Conservation (phyloP, 2,113 vertebrate species). For the Meriones unguiculatus region DNA sequence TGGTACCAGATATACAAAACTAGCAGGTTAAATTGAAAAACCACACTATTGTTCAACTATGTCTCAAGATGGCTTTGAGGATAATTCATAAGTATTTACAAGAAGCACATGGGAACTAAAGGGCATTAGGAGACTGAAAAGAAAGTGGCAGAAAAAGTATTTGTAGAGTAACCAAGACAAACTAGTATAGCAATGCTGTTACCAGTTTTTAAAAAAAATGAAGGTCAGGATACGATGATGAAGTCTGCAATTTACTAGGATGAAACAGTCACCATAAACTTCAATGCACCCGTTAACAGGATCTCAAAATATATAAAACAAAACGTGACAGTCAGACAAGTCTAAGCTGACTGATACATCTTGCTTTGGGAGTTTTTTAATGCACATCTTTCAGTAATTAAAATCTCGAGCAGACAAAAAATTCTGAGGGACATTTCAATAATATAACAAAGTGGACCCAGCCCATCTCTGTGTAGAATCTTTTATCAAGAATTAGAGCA, state of each 20-base stretch:
- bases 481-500: not conserved
- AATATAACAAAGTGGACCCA: not conserved
- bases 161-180: not conserved
- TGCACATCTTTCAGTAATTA: not conserved
- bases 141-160: conserved; percentile 11
- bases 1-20: not conserved
- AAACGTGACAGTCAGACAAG: not conserved
- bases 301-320: conserved; percentile 17
- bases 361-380: not conserved
- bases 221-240: not conserved
- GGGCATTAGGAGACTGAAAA: not conserved
- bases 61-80: not conserved
- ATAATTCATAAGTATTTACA: not conserved
- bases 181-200: not conserved
- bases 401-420: not conserved
- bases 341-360: not conserved
- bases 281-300: not conserved
- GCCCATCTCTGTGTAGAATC: not conserved
- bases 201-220: not conserved
- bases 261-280: not conserved
- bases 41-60: not conserved
- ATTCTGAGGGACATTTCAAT: not conserved
- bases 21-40: conserved; percentile 19
- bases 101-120: not conserved
- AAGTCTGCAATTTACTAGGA: conserved; percentile 15